A percentile compares a stretch with the other conserved stretches of the same genome.
Evolutionary conservation across 2,797 vertebrate species (phyloP).

Genomic region (Orestias chungarensis): DNA sequence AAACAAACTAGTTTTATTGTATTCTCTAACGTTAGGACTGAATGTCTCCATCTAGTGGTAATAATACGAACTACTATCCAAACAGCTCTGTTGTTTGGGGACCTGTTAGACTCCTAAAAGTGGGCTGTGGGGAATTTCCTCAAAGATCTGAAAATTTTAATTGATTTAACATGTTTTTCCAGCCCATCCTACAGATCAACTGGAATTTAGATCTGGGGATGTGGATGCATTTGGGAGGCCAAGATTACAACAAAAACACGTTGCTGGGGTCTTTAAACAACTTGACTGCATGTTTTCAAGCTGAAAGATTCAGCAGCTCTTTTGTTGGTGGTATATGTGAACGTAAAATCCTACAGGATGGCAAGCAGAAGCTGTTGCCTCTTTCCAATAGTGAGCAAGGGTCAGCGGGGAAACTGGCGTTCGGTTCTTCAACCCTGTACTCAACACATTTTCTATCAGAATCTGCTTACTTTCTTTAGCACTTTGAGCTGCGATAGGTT

Average conservation of each 20-base stretch:
- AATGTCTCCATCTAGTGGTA: slow-evolving; percentile 59
- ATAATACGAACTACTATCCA: background rate
- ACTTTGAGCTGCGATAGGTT: too few species aligned
- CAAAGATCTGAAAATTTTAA: background rate
- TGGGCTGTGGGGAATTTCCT: background rate
- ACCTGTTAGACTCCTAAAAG: background rate
- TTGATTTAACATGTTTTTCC: too few species aligned
- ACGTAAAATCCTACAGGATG: background rate
- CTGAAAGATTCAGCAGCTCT: too few species aligned
- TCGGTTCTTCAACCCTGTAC: background rate
- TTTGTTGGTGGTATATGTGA: background rate
- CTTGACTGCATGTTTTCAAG: too few species aligned
- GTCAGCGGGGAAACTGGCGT: background rate
- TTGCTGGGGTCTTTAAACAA: too few species aligned
- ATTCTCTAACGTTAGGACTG: too few species aligned
- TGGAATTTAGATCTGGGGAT: background rate
- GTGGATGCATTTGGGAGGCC: background rate
- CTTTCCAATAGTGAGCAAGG: background rate
- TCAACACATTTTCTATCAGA: background rate
- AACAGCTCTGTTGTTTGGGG: background rate
- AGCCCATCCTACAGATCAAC: background rate
- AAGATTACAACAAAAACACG: too few species aligned
- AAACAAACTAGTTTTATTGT: too few species aligned
- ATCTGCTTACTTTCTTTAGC: too few species aligned
- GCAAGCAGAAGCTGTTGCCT: background rate